Evolutionary conservation across 2,113 vertebrate species (phyloP).

Genomic region (Coturnix japonica): DNA sequence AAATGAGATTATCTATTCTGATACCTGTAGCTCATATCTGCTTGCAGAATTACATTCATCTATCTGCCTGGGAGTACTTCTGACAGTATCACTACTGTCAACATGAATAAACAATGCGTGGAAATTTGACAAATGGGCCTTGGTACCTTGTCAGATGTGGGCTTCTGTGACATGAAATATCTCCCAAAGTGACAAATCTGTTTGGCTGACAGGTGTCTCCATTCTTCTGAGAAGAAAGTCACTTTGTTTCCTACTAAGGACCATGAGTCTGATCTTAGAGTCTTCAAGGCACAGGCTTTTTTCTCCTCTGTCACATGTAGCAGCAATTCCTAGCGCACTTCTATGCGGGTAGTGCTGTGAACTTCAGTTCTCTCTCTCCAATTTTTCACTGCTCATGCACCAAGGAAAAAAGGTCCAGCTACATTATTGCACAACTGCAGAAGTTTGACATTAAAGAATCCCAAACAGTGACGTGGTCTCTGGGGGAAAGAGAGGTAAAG

Average conservation of each 20-base stretch:
- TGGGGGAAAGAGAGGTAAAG: not conserved
- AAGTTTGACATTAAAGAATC: not conserved
- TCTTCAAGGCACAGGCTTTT: not conserved
- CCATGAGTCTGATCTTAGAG: not conserved
- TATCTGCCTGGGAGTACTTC: not conserved
- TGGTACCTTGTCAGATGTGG: not conserved
- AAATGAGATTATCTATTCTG: not conserved
- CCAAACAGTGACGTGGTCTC: not conserved
- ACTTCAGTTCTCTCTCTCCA: not conserved
- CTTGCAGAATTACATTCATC: not conserved
- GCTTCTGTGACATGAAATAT: not conserved
- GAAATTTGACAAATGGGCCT: not conserved
- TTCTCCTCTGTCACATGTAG: not conserved
- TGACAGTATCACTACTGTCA: not conserved
- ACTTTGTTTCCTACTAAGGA: not conserved
- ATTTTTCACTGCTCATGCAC: fast-evolving
- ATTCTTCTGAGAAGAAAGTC: not conserved
- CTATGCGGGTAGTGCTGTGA: not conserved
- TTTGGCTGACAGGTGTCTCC: not conserved
- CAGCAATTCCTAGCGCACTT: not conserved
- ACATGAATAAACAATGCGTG: not conserved
- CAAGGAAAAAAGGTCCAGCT: not conserved
- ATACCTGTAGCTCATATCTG: not conserved
- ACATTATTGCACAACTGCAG: not conserved
- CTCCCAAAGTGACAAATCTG: not conserved